Percentiles rank a stretch among this genome's conserved stretches.
Conservation (phyloP, 1,140 invertebrate species). For the Cephus cinctus region DNA sequence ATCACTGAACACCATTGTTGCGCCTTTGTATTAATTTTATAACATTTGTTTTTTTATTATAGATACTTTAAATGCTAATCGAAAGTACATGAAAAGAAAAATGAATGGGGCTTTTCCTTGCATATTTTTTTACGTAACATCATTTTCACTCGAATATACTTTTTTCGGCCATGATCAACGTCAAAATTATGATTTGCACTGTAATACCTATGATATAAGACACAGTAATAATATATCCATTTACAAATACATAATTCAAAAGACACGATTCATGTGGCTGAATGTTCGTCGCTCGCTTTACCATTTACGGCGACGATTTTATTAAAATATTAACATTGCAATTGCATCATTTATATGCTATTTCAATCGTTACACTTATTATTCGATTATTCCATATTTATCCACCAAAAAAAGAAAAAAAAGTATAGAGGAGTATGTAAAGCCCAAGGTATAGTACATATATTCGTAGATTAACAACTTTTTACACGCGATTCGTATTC, state of each 20-base stretch:
- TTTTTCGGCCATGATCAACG: conserved; percentile 11
- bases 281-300: conserved; percentile 36
- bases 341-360: conserved; percentile 33
- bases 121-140: neutral
- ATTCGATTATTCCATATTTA: conserved; percentile 29
- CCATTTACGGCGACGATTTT: conserved; percentile 34
- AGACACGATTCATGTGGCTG: conserved; percentile 47
- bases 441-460: conserved; percentile 46
- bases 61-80: conserved; percentile 3
- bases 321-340: conserved; percentile 47
- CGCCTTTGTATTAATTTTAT: conserved; percentile 13
- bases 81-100: conserved; percentile 3
- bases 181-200: conserved; percentile 21
- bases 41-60: conserved; percentile 7
- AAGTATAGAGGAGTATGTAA: conserved; percentile 13
- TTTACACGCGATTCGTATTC: conserved; percentile 51
- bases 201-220: conserved; percentile 19
- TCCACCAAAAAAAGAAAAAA: conserved; percentile 20
- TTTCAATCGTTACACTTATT: conserved; percentile 37
- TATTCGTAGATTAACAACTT: conserved; percentile 51
- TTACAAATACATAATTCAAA: conserved; percentile 39
- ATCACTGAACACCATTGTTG: conserved; percentile 34
- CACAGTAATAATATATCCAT: conserved; percentile 18
- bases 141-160: conserved; percentile 1
- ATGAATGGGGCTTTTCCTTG: conserved; percentile 2